Percentiles rank a stretch among this genome's conserved stretches.
Evolutionary conservation across 2,888 invertebrate species (phyloP).

Genomic region (Campoplex capitator): DNA sequence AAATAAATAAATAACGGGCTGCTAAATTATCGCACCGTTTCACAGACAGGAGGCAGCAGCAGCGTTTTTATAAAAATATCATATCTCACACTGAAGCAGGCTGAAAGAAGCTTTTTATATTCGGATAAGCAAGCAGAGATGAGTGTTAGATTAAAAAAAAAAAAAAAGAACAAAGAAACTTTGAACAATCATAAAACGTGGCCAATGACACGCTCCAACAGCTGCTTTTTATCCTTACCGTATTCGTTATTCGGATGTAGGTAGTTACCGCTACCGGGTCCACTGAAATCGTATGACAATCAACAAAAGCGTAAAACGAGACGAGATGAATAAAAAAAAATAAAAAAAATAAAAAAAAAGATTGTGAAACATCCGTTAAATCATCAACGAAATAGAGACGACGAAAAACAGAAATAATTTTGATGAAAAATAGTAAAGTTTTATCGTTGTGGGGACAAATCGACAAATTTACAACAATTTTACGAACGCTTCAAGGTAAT

Average conservation of each 20-base stretch:
- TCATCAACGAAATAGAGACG: too few species aligned
- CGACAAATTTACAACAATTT: too few species aligned
- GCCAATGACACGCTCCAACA: conserved; percentile 78
- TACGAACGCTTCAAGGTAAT: too few species aligned
- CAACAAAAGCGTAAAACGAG: conserved; percentile 79
- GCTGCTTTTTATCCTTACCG: conserved; percentile 80
- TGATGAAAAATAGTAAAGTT: background rate
- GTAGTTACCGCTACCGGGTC: conserved; percentile 84
- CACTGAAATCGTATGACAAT: conserved; percentile 84
- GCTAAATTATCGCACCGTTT: conserved; percentile 14
- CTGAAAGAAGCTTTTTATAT: conserved; percentile 10
- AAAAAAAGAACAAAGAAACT: background rate
- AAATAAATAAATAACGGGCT: conserved; percentile 3
- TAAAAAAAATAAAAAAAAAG: background rate
- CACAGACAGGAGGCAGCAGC: conserved; percentile 6
- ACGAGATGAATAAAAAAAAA: conserved; percentile 51
- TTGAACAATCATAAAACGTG: conserved; percentile 6
- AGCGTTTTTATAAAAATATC: conserved; percentile 8
- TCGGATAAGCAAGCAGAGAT: conserved; percentile 10
- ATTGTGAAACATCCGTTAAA: background rate
- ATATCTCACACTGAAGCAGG: conserved; percentile 28
- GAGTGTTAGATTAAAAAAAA: background rate
- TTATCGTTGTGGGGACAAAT: background rate
- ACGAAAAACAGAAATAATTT: background rate
- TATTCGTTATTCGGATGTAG: conserved; percentile 84